A percentile compares a stretch with the other conserved stretches of the same genome.
Evolutionary conservation across 2,888 invertebrate species (phyloP).

Genomic region (Strigamia transsilvanica): DNA sequence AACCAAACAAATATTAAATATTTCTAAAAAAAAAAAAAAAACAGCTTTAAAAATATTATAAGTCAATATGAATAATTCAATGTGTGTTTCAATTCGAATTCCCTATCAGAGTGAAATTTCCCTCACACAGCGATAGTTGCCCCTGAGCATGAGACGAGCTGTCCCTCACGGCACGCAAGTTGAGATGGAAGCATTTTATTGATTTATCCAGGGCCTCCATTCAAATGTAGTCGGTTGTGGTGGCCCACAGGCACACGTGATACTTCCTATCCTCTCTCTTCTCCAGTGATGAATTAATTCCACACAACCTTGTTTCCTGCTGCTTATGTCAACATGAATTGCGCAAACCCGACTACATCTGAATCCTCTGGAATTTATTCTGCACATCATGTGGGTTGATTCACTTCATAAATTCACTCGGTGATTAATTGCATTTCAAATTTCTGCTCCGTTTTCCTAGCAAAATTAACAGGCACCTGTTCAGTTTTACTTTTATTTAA

Average conservation of each 20-base stretch:
- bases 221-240: conserved; percentile 41
- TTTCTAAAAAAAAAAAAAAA: too few species aligned
- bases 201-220: conserved; percentile 23
- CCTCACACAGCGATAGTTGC: conserved; percentile 21
- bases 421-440: conserved; percentile 1
- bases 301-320: conserved; percentile 37
- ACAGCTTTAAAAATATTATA: background rate
- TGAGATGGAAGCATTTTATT: conserved; percentile 40
- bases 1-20: background rate
- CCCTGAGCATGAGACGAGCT: conserved; percentile 28
- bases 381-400: background rate
- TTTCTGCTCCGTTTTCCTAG: background rate
- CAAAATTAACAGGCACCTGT: background rate
- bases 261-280: background rate
- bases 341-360: background rate
- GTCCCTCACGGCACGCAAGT: conserved; percentile 32
- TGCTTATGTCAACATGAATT: conserved; percentile 44
- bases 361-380: conserved; percentile 26
- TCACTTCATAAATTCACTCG: background rate
- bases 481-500: background rate
- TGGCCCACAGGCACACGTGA: conserved; percentile 49
- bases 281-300: conserved; percentile 31
- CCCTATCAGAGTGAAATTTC: background rate
- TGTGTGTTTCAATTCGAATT: background rate
- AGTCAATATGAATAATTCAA: background rate